Evolutionary conservation across 2,113 vertebrate genomes (phyloP), one percentile per base, ranked within the genome.

Genomic region (Prionailurus viverrinus): DNA sequence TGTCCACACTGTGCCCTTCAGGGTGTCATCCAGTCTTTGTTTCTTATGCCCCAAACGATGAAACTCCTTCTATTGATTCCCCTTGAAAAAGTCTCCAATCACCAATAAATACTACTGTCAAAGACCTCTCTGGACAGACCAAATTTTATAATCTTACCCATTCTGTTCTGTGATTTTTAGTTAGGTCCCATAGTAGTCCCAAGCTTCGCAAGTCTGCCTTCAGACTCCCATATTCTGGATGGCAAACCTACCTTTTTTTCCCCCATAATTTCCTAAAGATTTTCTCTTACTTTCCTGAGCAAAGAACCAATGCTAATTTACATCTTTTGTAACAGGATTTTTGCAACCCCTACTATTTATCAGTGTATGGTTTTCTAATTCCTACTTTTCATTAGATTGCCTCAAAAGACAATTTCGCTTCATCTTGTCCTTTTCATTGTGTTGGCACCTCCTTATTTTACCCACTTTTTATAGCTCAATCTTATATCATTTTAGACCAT

Each of bases 91-190:
- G 21, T 90, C 55, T 76, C 25, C 74, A 58, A 58, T 19, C 45
- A 81, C 93, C 81, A 92, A 71, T 71, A 88, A 93, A 76, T 65
- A 15, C 94, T 91, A n/a, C 45, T 53, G 4, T 45, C 39, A 51
- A 82, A 51, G 25, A 53, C 25, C 29, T 91, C 83, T 86, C 27
- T 29, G 93, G 39, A 79, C 84, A 88, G 18, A 48, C 11, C 29
- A 89, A 31, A n/a, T 94, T 96, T 93, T 89, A 36, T 58, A 53
- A 89, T 95, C 89, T 76, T 29, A 74, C 74, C 90, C 29, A 83
- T 87, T 92, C 18, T 6, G 55, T 87, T 86, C 53, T 53, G 10
- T 89, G 80, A 33, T 66, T 95, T 92, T 41, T 78, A 63, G 3
- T 82, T 94, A 91, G 8, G 21, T n/a, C 39, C 12, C 12, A 66